Evolutionary conservation across 2,888 invertebrate species (phyloP).

Genomic region (Meta bourneti): DNA sequence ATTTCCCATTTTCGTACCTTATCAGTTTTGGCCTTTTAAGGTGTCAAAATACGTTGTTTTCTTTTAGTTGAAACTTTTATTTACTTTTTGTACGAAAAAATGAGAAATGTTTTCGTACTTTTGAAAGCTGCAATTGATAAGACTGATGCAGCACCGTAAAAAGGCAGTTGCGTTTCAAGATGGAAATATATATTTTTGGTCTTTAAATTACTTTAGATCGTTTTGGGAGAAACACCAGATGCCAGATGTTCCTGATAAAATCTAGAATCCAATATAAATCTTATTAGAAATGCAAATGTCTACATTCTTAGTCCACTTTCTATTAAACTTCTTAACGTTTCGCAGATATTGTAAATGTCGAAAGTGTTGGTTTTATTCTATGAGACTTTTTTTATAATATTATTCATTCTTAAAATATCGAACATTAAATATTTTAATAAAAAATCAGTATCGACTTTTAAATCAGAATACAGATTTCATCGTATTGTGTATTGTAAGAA

Average conservation of each 20-base stretch:
- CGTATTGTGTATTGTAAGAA: no score
- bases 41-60: conserved; percentile 63
- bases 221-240: not conserved
- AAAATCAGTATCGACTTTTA: no score
- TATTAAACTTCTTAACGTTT: no score
- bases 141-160: conserved; percentile 14
- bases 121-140: conserved; percentile 40
- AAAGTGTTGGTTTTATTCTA: no score
- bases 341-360: no score
- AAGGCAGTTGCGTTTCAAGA: not conserved
- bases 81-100: conserved; percentile 7
- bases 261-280: not conserved
- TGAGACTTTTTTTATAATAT: no score
- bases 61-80: conserved; percentile 16
- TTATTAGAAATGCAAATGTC: not conserved
- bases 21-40: conserved; percentile 68
- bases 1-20: conserved; percentile 68
- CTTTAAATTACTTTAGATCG: not conserved
- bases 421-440: no score
- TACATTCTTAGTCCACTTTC: no score
- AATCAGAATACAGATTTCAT: no score
- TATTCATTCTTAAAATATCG: no score
- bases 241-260: not conserved
- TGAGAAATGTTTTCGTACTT: conserved; percentile 28
- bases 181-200: not conserved